Base-by-base conservation (phyloP, 1,140 invertebrate genomes). In the Bactericera cockerelli region DNA sequence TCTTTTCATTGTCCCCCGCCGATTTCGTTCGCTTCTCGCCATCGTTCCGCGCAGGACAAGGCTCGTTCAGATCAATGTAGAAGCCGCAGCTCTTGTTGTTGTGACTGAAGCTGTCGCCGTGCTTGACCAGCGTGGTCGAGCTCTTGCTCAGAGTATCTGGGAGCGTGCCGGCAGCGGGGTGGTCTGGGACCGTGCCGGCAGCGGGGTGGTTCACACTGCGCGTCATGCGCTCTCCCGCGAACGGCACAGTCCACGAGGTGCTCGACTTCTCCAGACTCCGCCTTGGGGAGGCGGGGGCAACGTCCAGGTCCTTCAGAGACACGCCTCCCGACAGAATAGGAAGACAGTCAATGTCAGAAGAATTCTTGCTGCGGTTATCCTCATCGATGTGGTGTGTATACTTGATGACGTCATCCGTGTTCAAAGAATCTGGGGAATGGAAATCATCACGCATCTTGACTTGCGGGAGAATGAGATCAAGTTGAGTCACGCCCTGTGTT, bases 351-450 rank as follows among this genome's bases (percentile, higher is more conserved):
- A 19, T 49, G 8, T 49, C 22, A 31, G 28, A 31, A 4, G 28
- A 31, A 13, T 31, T 31, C 28, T 31, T 31, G 28, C 28, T 31
- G 13, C 28, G 28, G n/a, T 49, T 49, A n/a, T 49, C 22, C 19
- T 22, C 42, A n/a, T 49, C 42, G 4, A 16, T 22, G 19, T 19
- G n/a, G 42, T 19, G 42, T 8, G n/a, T 22, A 36, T 16, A 10
- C 8, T 49, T 22, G 6, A 49, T 19, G 6, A 10, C 42, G 19
- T 19, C n/a, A 49, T 49, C 42, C 8, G n/a, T 16, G 22, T 49
- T 49, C 22, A 49, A 49, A 10, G 42, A 49, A n/a, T 49, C 42
- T 49, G 42, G 42, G n/a, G 42, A 49, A 49, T 49, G 42, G n/a
- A 49, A 49, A n/a, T n/a, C n/a, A n/a, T 49, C 42, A 4, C 42